Base-by-base conservation (phyloP, 2,797 vertebrate genomes). In the Callimico goeldii region DNA sequence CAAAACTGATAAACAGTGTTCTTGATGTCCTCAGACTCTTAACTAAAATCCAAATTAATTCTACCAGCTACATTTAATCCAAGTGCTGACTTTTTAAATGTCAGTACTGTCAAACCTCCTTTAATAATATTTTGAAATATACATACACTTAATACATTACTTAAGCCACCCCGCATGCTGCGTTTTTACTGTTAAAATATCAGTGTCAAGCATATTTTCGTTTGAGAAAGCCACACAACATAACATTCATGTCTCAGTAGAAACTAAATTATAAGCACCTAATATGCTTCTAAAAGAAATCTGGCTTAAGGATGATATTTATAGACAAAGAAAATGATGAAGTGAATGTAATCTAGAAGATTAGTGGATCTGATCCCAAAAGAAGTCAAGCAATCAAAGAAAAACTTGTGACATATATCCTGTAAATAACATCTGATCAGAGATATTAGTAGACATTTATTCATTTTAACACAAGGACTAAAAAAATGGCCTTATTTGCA, bases 11-110 rank as follows among this genome's bases (percentile, higher is more conserved):
- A 26, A 70, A 57, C 6, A 39, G 5, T 61, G 85, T 58, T 94
- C 39, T 86, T 70, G 46, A 50, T 46, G 22, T 55, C 55, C 64
- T 88, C 48, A 91, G 24, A 57, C 43, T 80, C 39, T 92, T 85
- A 76, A 80, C 61, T 80, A 88, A 98, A 70, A 89, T 30, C 17
- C 41, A 73, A 70, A 73, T 86, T 67, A 92, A 93, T 89, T 90
- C 58, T 92, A 58, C 76, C 84, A 92, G 75, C 50, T 90, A 94
- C 57, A 90, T 84, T 90, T 93, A 91, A 90, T 73, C 19, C 19
- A 82, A n/a, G 75, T 41, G 50, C 15, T 88, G 90, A 93, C 86
- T 84, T 95, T 88, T 80, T 50, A 95, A 93, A 92, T 6, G 20
- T 73, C n/a, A 92, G 55, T 39, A 79, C 15, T 46, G 33, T 72